Evolutionary conservation across 2,113 vertebrate species (phyloP), one percentile per base, ranked within the genome.

Genomic region (Serinus canaria): DNA sequence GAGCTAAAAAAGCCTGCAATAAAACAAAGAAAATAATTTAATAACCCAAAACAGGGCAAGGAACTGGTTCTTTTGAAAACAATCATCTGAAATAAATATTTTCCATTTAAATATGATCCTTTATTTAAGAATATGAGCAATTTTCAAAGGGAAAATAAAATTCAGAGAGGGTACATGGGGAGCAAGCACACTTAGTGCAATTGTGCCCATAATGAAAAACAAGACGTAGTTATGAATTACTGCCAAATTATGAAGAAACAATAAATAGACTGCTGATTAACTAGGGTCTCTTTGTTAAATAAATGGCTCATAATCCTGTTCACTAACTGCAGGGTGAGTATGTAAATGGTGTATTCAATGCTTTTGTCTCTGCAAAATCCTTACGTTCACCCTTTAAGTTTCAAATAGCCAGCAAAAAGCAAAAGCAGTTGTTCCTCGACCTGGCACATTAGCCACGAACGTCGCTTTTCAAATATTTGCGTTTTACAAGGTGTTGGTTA

Each of bases 401-500:
- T 47, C 64, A 70, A 74, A 53, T 39, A 55, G 33, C 27, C 1
- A 2, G 6, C 35, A 41, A 56, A 47, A 89, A 35, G 2, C 2
- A 1, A 8, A 11, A 88, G 50, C 25, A 17, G 55, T 46, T 31
- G 18, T 73, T 95, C 49, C 72, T 83, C 5, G 4, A 35, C 46
- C 75, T 70, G 55, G 83, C 72, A 35, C 23, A 0, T 19, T 7
- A 11, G 59, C 72, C 22, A 10, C 9, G 75, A 88, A 64, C 4
- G 12, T 90, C 0, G 20, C 50, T 74, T 8, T 80, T 77, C 88
- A 90, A 86, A 85, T 47, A 90, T 90, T 94, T 91, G 82, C 44
- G 14, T 90, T 92, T 95, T 89, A 94, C 83, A 92, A 94, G 83
- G 91, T 89, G 92, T 55, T 88, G 58, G 59, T 81, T 86, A 44